Conservation (phyloP, 2,113 vertebrate species). For the Sitta europaea region DNA sequence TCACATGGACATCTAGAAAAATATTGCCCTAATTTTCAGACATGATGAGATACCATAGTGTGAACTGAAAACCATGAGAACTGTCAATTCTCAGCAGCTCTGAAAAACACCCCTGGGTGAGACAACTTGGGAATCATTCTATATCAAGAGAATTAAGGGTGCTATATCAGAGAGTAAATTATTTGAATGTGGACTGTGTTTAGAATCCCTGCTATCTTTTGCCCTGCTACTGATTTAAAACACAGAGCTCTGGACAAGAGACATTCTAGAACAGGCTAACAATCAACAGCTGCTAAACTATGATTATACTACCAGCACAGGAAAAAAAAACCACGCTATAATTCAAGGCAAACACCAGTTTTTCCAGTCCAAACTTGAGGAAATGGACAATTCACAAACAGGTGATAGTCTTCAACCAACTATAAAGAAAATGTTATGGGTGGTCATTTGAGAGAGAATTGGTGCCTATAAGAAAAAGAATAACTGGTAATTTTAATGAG, state of each 20-base stretch:
- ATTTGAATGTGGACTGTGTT: neutral
- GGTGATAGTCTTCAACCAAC: neutral
- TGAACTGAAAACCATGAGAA: neutral
- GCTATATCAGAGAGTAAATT: neutral
- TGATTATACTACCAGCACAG: neutral
- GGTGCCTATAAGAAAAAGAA: neutral
- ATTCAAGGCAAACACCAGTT: neutral
- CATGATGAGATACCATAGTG: neutral
- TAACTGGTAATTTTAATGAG: neutral
- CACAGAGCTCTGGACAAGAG: neutral
- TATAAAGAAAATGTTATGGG: neutral
- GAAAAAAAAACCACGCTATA: neutral
- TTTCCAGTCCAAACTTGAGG: neutral
- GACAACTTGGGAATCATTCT: neutral
- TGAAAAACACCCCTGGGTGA: neutral
- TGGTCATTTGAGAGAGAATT: neutral
- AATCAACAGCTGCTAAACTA: neutral
- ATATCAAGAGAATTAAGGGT: neutral
- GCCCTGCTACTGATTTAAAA: neutral
- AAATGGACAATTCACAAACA: neutral
- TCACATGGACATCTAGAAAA: neutral
- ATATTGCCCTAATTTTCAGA: neutral
- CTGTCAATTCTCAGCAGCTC: neutral
- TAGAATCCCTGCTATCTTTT: neutral
- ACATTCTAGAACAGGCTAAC: neutral